These are phyloP conservation scores for Pantherophis guttatus DNA, from an alignment of 2,113 vertebrate species.

Conservation along the genomic window DNA sequence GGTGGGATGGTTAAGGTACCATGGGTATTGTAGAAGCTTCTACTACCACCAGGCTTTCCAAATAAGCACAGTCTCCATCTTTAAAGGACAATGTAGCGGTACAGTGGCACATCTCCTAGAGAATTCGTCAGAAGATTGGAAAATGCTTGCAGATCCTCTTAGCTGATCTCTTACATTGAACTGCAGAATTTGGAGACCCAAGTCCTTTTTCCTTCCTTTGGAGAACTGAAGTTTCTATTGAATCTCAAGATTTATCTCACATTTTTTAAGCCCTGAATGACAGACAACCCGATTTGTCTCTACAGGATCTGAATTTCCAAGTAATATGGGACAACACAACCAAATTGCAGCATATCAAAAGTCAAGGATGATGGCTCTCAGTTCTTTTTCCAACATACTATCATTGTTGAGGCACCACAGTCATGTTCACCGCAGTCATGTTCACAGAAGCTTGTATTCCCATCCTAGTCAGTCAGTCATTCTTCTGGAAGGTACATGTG, in stretches of 20 bases:
- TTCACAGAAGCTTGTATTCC: neutral
- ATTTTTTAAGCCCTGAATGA: neutral
- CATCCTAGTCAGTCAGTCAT: no score
- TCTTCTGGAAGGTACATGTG: no score
- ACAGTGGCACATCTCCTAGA: neutral
- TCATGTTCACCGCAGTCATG: neutral
- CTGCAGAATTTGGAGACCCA: neutral
- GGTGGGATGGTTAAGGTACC: neutral
- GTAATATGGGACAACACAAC: neutral
- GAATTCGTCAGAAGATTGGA: neutral
- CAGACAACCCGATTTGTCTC: neutral
- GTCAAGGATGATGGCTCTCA: neutral
- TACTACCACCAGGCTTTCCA: neutral
- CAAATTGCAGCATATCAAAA: neutral
- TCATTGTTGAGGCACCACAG: neutral
- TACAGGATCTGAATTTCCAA: neutral
- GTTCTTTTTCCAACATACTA: neutral
- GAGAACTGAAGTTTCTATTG: neutral
- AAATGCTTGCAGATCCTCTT: neutral
- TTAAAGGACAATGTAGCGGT: neutral
- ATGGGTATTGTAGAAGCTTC: neutral
- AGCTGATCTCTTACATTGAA: neutral
- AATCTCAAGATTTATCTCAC: neutral
- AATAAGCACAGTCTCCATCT: neutral
- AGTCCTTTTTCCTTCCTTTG: neutral